Evolutionary conservation across 2,797 vertebrate species (phyloP), one percentile per base, ranked within the genome.

Genomic region (Hippocampus kuda): DNA sequence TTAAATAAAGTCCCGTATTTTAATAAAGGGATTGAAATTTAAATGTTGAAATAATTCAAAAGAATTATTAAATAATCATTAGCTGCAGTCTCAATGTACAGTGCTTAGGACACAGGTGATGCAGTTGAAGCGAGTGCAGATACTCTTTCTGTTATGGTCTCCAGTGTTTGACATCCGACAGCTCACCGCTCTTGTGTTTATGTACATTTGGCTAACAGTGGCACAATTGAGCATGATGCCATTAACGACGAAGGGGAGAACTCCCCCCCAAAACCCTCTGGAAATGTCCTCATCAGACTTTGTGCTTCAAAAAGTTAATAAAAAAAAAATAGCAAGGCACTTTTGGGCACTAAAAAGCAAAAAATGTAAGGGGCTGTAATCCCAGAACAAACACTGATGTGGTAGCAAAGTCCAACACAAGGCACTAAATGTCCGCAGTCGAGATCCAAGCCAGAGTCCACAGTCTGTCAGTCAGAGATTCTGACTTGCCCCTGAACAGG

Each of bases 141-240:
- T 3, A 30, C 30, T 30, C 30, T 34, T 30, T 18, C 15, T 30
- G 16, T 16, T 30, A 8, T 34, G 13, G 15, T 27, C 89, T 86
- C 85, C 85, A 88, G 86, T 86, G 83, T 88, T 76, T 65, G 57
- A 71, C 67, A 70, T 73, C 24, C 44, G 20, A 5, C 46, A 30
- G 15, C 59, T 20, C 15, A 20, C 5, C 3, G 57, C 22, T 12
- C 8, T 15, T 16, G 24, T 30, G 10, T 12, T 24, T 5, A 8
- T 54, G n/a, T 13, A 24, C 54, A 11, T 30, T 60, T 26, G n/a
- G 27, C 26, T 5, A 7, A 30, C 26, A 60, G 26, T 27, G 57
- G 8, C 27, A 5, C 16, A 5, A 11, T 6, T n/a, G 1, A 54
- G 51, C 16, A 15, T 15, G 7, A 18, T 51, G n/a, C n/a, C 22